Evolutionary conservation across 2,797 vertebrate genomes (phyloP).

Genomic region (Arremon brunneinucha): DNA sequence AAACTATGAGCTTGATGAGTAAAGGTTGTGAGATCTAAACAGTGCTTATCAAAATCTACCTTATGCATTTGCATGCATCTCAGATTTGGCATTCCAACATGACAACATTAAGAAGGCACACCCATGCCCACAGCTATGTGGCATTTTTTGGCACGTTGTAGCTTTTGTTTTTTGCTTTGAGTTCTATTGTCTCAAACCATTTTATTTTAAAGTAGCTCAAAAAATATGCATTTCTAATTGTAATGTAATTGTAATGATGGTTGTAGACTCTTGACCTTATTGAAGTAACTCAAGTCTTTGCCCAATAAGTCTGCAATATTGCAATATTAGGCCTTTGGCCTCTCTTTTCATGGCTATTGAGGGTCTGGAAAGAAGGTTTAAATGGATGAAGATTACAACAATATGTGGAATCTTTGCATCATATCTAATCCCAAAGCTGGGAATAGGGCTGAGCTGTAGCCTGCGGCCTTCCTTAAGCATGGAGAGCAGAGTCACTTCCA

Average conservation of each 20-base stretch:
- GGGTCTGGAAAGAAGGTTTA: not conserved
- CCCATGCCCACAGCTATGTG: not conserved
- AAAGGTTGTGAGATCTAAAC: not conserved
- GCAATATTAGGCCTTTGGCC: too few relatives aligned
- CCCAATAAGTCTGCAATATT: not conserved
- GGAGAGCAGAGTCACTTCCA: not conserved
- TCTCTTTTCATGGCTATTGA: not conserved
- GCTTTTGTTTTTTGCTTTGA: not conserved
- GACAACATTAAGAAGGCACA: rapidly evolving
- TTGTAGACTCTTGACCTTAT: not conserved
- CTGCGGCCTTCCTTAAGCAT: not conserved
- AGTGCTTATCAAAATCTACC: rapidly evolving
- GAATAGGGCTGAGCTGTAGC: not conserved
- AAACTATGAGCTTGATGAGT: not conserved
- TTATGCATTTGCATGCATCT: rapidly evolving
- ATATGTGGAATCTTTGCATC: not conserved
- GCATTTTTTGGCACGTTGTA: not conserved
- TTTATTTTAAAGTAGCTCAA: not conserved
- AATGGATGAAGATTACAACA: not conserved
- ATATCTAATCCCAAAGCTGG: not conserved
- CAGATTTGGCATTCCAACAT: not conserved
- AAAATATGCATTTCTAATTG: not conserved
- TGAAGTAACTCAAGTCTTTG: not conserved
- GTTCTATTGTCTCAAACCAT: not conserved
- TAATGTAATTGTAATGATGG: not conserved